Base-by-base conservation (phyloP, 2,797 vertebrate species). In the Diplodus puntazzo region DNA sequence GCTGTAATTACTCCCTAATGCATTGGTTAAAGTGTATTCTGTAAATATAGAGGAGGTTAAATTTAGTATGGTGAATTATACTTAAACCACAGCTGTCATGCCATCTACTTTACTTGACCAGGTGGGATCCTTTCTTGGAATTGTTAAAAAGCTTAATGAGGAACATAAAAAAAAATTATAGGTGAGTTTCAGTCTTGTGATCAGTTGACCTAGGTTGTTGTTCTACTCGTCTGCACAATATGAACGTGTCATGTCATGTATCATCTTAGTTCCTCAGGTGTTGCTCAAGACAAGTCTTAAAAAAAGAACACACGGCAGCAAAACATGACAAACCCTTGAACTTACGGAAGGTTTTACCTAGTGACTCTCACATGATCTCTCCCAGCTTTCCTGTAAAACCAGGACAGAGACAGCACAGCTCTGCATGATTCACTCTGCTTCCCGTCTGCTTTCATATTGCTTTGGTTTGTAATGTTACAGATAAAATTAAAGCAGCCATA, bases 311-410 rank as follows among this genome's bases (percentile, higher is more conserved):
- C 34, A 70, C 12, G 43, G 60, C 54, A 42, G 61, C 12, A 80
- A 55, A 53, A 77, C 27, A 34, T 54, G 14, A 50, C 11, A 58
- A 50, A 79, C 49, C 23, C 27, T 62, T 65, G 21, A 59, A 30
- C 46, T 14, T 25, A 53, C 58, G 9, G 72, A 73, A 77, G 12
- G 10, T 49, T 81, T 77, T 30, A 88, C 69, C 78, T 80, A 75
- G 45, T 90, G 89, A 87, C 65, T 67, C 34, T 88, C 88, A 92
- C 80, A 89, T 90, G 88, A 87, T 87, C 14, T 18, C 30, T 58
- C 52, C 0, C 9, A 23, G 25, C 8, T 21, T 21, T 54, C n/a
- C 27, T 61, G 27, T 12, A 23, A 68, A 73, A 59, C 1, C 13
- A 66, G 48, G 4, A 58, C 16, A 72, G 59, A 45, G 27, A 59